These are phyloP conservation scores for Magallana nippona DNA, from an alignment of 2,888 invertebrate species.

Conservation along the genomic window DNA sequence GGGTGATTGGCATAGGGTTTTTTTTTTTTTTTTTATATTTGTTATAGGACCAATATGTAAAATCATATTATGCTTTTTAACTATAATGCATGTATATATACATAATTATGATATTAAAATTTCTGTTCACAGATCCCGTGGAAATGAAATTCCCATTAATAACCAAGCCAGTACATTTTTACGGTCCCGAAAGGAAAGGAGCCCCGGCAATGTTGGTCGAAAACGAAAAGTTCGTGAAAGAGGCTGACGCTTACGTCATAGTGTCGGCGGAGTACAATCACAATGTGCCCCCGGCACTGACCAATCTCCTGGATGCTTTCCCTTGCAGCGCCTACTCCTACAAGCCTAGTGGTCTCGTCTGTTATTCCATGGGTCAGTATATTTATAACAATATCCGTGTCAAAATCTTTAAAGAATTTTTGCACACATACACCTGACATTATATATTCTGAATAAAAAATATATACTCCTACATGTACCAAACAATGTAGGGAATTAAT, in stretches of 20 bases:
- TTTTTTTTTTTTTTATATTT: too few relatives aligned
- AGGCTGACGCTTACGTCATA: conserved; percentile 80
- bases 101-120: neutral
- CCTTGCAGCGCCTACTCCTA: conserved; percentile 78
- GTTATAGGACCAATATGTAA: too few relatives aligned
- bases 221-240: conserved; percentile 61
- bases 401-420: too few relatives aligned
- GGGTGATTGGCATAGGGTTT: too few relatives aligned
- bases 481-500: too few relatives aligned
- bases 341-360: conserved; percentile 74
- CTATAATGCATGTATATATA: neutral
- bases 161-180: conserved; percentile 67
- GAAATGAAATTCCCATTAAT: conserved; percentile 75
- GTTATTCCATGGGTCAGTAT: conserved; percentile 72
- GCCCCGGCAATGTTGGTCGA: conserved; percentile 62
- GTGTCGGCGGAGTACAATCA: conserved; percentile 80
- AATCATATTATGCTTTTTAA: too few relatives aligned
- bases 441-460: neutral
- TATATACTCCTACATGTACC: too few relatives aligned
- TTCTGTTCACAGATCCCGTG: conserved; percentile 76
- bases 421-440: too few relatives aligned
- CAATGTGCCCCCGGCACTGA: conserved; percentile 80
- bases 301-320: conserved; percentile 81
- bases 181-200: conserved; percentile 51
- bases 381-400: neutral